Evolutionary conservation across 2,888 invertebrate genomes (phyloP).

Genomic region (Alviniconcha strummeri): DNA sequence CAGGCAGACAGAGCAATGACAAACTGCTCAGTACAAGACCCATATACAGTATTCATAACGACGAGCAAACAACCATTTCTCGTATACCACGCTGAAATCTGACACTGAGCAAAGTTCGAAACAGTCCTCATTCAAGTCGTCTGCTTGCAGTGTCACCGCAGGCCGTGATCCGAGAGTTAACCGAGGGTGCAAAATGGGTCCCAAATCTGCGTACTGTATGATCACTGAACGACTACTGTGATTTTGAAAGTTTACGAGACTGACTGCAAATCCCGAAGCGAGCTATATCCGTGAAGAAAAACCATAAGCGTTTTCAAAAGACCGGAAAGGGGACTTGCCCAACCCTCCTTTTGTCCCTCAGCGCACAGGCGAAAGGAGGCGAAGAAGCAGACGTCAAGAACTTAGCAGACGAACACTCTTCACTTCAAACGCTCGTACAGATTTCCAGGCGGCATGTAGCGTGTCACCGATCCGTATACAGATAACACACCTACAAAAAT

Average conservation of each 20-base stretch:
- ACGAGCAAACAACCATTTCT: too few species aligned
- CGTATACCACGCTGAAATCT: too few species aligned
- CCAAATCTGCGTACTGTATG: neutral
- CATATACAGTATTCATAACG: too few species aligned
- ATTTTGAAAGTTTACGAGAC: neutral
- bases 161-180: too few species aligned
- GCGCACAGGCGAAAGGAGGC: neutral
- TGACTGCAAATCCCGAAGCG: neutral
- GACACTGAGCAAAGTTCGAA: too few species aligned
- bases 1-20: too few species aligned
- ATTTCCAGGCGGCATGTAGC: neutral
- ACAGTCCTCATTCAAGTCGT: too few species aligned
- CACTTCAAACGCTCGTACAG: neutral
- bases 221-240: neutral
- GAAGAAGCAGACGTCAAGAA: neutral
- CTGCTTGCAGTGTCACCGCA: too few species aligned
- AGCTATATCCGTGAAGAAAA: neutral
- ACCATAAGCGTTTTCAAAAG: neutral
- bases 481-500: neutral
- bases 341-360: conserved; percentile 4
- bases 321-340: conserved; percentile 6
- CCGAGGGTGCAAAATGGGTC: too few species aligned
- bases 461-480: neutral
- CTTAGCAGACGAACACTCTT: neutral
- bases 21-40: too few species aligned